Conservation (phyloP, 1,140 invertebrate genomes). For the Pygmarrhopalites habei region DNA sequence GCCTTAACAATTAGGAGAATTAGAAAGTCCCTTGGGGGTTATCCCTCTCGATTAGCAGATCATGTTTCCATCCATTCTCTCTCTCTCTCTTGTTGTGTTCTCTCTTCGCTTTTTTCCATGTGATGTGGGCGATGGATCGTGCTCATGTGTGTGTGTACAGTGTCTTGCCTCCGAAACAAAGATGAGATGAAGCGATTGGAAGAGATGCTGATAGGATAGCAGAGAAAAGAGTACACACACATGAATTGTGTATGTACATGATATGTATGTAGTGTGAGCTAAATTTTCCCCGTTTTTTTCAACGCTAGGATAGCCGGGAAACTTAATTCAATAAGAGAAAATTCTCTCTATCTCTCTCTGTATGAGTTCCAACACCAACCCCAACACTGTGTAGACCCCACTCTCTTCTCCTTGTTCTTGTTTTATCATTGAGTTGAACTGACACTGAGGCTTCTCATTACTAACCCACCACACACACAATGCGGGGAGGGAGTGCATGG, state of each 20-base stretch:
- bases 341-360: conserved; percentile 5
- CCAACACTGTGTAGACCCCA: too few relatives aligned
- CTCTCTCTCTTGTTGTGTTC: too few relatives aligned
- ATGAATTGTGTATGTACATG: too few relatives aligned
- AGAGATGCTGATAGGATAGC: too few relatives aligned
- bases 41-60: conserved; percentile 40
- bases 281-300: conserved; percentile 15
- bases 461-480: conserved; percentile 21
- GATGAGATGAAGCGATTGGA: too few relatives aligned
- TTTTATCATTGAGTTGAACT: too few relatives aligned
- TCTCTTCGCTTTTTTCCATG: conserved; percentile 10
- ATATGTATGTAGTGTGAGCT: background rate
- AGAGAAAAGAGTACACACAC: too few relatives aligned
- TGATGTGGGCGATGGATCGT: conserved; percentile 1
- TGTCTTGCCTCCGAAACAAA: background rate
- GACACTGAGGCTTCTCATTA: conserved; percentile 30
- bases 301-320: conserved; percentile 17
- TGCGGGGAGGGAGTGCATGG: too few relatives aligned
- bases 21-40: conserved; percentile 38
- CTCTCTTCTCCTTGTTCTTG: background rate
- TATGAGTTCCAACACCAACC: conserved; percentile 13
- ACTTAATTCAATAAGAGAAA: conserved; percentile 35
- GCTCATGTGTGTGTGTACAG: background rate
- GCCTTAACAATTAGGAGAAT: conserved; percentile 40
- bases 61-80: conserved; percentile 37